Evolutionary conservation across 2,888 invertebrate species (phyloP), one percentile per base, ranked within the genome.

Genomic region (Temnothorax rugatulus): DNA sequence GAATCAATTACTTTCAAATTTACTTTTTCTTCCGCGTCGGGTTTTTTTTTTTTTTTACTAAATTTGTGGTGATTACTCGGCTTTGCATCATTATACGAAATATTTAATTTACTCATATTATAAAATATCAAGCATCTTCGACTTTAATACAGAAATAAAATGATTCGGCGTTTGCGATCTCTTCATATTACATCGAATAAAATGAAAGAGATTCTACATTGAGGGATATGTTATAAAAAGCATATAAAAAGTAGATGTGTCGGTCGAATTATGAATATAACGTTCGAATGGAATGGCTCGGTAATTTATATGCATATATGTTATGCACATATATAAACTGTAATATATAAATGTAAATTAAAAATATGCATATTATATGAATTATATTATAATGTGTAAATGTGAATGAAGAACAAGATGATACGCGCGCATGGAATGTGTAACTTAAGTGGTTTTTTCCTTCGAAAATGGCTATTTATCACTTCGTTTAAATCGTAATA

Each of bases 61-160:
- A 57, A 47, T 61, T 57, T 82, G 54, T 29, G 66, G 47, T 66
- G 73, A 61, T 74, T 82, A 61, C 61, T 73, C 63, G 69, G 4
- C 76, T 85, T 89, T 63, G 81, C 50, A 21, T 44, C 34, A 77
- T 54, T 69, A 83, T 82, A 87, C 77, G 75, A 89, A 89, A 86
- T 90, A 89, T 74, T 82, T 82, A 82, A 84, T 84, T 68, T 68
- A 84, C 75, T 75, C 64, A 82, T 86, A 86, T 90, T 83, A 68
- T 86, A 84, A 90, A 90, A 85, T 76, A 90, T 84, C 83, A 89
- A 90, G 81, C 85, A 85, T 76, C 79, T 86, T 76, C 68, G 83
- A 86, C 83, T 90, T 89, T 86, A 82, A 85, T 90, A 89, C 79
- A 75, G 63, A 83, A 90, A 84, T 66, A 79, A 86, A 84, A 85